These are phyloP conservation scores for Dermatophagoides farinae DNA, from an alignment of 1,140 invertebrate genomes.

Conservation along the genomic window DNA sequence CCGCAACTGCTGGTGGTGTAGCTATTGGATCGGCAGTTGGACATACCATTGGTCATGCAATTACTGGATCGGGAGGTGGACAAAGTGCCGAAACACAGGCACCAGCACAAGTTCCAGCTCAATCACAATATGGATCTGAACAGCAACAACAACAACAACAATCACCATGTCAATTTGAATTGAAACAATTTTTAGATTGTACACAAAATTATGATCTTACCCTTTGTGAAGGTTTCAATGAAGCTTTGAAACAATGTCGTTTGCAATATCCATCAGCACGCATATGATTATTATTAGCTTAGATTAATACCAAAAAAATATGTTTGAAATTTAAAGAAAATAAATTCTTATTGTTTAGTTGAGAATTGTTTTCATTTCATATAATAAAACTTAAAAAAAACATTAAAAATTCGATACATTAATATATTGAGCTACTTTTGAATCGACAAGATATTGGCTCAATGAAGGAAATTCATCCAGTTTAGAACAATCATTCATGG, in stretches of 20 bases:
- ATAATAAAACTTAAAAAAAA: background rate
- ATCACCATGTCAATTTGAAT: conserved; percentile 43
- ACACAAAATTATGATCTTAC: conserved; percentile 56
- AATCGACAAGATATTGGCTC: background rate
- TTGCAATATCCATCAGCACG: background rate
- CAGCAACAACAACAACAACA: conserved; percentile 7
- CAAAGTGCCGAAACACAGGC: conserved; percentile 27
- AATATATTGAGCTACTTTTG: background rate
- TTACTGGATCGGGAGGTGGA: conserved; percentile 52
- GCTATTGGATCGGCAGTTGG: conserved; percentile 33
- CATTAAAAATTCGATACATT: background rate
- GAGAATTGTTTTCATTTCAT: background rate
- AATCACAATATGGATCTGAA: background rate
- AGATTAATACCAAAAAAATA: background rate
- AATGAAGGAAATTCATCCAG: background rate
- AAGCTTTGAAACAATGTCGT: conserved; percentile 61
- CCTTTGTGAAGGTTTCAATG: conserved; percentile 77
- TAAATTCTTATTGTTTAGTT: background rate
- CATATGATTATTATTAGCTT: no score
- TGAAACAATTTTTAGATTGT: conserved; percentile 70
- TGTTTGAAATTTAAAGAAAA: background rate
- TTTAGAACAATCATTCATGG: background rate
- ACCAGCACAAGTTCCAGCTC: conserved; percentile 20
- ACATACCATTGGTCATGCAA: conserved; percentile 56
- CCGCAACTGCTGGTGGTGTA: conserved; percentile 25